A percentile compares a stretch with the other conserved stretches of the same genome.
Conservation (phyloP, 2,113 vertebrate species). For the Protomyctophum bolini region DNA sequence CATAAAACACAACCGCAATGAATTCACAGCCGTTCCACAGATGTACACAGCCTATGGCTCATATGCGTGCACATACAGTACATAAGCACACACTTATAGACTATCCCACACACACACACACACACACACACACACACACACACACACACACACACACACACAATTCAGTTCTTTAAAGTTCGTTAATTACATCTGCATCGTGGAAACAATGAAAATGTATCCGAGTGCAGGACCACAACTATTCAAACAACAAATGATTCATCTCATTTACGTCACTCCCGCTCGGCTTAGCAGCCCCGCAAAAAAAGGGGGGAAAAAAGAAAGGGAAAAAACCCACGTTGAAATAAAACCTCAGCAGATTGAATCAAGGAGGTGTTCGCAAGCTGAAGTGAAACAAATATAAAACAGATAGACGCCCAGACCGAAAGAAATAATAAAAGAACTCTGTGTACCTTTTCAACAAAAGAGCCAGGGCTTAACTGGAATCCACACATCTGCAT, state of each 20-base stretch:
- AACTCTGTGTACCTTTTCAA: conserved; percentile 71
- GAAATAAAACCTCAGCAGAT: conserved; percentile 71
- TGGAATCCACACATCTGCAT: conserved; percentile 75
- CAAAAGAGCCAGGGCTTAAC: conserved; percentile 36
- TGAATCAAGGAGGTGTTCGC: conserved; percentile 53
- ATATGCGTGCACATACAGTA: conserved; percentile 35
- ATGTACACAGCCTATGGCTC: conserved; percentile 25
- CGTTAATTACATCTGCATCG: conserved; percentile 67
- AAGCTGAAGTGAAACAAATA: conserved; percentile 66
- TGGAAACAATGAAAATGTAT: conserved; percentile 78
- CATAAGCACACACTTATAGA: conserved; percentile 4
- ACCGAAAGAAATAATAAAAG: conserved; percentile 61
- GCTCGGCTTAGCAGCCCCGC: conserved; percentile 44
- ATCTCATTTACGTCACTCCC: conserved; percentile 73
- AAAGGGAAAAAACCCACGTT: conserved; percentile 48
- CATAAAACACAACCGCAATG: conserved; percentile 54
- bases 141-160: conserved; percentile 24
- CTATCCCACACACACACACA: neutral
- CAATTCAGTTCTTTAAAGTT: conserved; percentile 47
- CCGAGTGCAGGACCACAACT: conserved; percentile 67
- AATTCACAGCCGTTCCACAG: conserved; percentile 29
- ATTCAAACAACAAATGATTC: conserved; percentile 76
- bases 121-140: conserved; percentile 12
- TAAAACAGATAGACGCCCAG: conserved; percentile 68
- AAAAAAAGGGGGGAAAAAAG: neutral